Percentiles rank a stretch among this genome's conserved stretches.
Evolutionary conservation across 2,797 vertebrate genomes (phyloP).

Genomic region (Crocidura indochinensis): DNA sequence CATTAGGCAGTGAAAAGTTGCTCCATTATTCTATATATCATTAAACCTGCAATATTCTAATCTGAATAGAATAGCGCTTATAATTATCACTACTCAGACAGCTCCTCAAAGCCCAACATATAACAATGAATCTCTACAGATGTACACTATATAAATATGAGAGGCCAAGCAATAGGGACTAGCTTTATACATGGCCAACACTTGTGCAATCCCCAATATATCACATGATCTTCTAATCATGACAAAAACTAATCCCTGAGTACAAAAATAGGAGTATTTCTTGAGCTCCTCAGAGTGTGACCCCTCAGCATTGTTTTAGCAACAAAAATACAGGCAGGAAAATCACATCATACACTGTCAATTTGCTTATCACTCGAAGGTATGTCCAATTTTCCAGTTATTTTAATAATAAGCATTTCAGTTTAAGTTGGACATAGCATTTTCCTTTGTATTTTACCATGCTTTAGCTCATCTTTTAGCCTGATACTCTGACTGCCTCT

Average conservation of each 20-base stretch:
- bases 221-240: no score
- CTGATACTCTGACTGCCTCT: background rate
- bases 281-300: no score
- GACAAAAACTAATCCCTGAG: no score
- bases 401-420: slow-evolving; percentile 68
- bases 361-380: slow-evolving; percentile 55
- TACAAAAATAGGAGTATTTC: no score
- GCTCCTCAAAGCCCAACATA: background rate
- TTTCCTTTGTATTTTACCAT: slow-evolving; percentile 49
- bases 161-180: no score
- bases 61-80: background rate
- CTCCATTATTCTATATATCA: no score
- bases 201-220: no score
- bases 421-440: slow-evolving; percentile 72
- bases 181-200: no score
- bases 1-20: background rate
- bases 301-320: no score
- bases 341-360: slow-evolving; percentile 58
- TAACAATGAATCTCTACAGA: slow-evolving; percentile 50
- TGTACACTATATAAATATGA: background rate
- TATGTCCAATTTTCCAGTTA: slow-evolving; percentile 72
- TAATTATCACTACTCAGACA: background rate
- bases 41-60: background rate
- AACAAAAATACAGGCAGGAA: slow-evolving; percentile 75
- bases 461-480: slow-evolving; percentile 49